phyloP scores from a whole-genome alignment of 1,140 invertebrate species.

The Conus betulinus region DNA sequence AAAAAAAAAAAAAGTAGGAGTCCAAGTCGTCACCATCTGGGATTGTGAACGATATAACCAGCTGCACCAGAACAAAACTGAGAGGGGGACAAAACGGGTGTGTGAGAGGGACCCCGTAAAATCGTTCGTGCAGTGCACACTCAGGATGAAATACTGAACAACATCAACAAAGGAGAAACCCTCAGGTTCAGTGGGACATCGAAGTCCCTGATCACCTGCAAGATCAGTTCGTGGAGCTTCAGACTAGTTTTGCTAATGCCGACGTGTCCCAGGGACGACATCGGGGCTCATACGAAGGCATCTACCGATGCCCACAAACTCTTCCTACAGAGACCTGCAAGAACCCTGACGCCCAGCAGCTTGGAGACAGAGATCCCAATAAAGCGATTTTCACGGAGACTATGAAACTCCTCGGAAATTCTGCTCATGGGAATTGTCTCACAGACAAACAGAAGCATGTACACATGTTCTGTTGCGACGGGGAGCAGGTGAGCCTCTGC shows the following conservation, averaged over 20 bases:
- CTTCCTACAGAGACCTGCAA: slow-evolving; percentile 40
- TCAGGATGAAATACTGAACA: slow-evolving; percentile 13
- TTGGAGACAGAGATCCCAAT: too few relatives aligned
- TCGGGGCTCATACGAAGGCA: slow-evolving; percentile 46
- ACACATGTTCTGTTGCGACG: slow-evolving; percentile 33
- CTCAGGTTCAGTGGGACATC: slow-evolving; percentile 49
- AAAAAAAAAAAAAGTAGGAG: background rate
- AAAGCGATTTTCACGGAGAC: slow-evolving; percentile 53
- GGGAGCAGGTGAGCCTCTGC: background rate
- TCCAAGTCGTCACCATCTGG: slow-evolving; percentile 3
- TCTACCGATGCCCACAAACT: slow-evolving; percentile 33
- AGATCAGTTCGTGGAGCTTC: slow-evolving; percentile 45
- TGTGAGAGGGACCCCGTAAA: too few relatives aligned
- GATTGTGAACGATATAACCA: slow-evolving; percentile 34
- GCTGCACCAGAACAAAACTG: background rate
- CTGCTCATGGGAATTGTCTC: slow-evolving; percentile 41
- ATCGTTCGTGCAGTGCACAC: background rate
- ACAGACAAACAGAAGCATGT: slow-evolving; percentile 46
- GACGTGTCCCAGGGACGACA: slow-evolving; percentile 39
- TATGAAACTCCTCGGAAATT: slow-evolving; percentile 48
- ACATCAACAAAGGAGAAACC: background rate
- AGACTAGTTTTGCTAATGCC: slow-evolving; percentile 44
- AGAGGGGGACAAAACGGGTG: background rate
- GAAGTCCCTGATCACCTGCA: slow-evolving; percentile 32
- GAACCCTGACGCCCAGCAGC: slow-evolving; percentile 45